Evolutionary conservation across 2,888 invertebrate genomes (phyloP).

Genomic region (Drepana falcataria): DNA sequence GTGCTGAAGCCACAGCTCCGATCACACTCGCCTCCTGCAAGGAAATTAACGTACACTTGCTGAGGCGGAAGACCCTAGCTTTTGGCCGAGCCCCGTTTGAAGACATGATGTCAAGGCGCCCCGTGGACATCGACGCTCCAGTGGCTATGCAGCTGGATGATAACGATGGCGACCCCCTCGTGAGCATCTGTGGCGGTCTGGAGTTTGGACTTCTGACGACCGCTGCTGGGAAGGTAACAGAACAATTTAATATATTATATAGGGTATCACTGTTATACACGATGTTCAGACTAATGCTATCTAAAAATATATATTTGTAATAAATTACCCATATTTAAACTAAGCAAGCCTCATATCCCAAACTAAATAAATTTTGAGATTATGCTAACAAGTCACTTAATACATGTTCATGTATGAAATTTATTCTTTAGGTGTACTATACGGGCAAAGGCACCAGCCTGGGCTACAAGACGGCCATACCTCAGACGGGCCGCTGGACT

Average conservation of each 20-base stretch:
- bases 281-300: too few relatives aligned
- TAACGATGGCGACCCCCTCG: constrained; percentile 87
- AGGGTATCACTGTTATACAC: too few relatives aligned
- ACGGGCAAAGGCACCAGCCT: constrained; percentile 92
- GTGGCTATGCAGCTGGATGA: constrained; percentile 78
- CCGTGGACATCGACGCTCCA: constrained; percentile 65
- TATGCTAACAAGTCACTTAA: too few relatives aligned
- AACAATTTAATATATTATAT: neutral
- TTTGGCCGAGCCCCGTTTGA: constrained; percentile 64
- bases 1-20: constrained; percentile 29
- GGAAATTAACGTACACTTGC: constrained; percentile 55
- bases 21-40: constrained; percentile 42
- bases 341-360: too few relatives aligned
- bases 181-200: constrained; percentile 89
- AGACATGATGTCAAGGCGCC: constrained; percentile 44
- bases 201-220: constrained; percentile 93
- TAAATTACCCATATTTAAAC: too few relatives aligned
- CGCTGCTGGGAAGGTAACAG: constrained; percentile 86
- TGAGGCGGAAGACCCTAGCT: constrained; percentile 56
- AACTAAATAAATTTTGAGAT: too few relatives aligned
- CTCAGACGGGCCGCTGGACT: constrained; percentile 80
- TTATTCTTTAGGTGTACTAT: constrained; percentile 82
- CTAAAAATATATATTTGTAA: too few relatives aligned
- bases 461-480: constrained; percentile 85
- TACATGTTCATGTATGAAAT: too few relatives aligned